Conservation (phyloP, 2,113 vertebrate species). For the Heterotilapia buettikoferi region DNA sequence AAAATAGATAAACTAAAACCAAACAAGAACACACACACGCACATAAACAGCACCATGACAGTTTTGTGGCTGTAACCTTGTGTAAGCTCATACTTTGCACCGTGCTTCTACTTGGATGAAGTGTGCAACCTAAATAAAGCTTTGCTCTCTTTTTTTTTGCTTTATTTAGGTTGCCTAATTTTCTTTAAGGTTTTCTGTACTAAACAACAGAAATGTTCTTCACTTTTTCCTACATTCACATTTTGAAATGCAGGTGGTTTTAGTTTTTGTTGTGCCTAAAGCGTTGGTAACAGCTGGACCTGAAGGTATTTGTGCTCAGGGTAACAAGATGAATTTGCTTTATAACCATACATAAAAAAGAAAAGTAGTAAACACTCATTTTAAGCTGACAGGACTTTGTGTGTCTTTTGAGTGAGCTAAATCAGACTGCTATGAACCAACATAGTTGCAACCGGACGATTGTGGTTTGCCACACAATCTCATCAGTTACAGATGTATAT, state of each 20-base stretch:
- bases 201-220: background rate
- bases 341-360: background rate
- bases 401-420: background rate
- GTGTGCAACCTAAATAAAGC: background rate
- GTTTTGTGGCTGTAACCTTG: background rate
- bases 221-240: background rate
- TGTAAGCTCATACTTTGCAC: background rate
- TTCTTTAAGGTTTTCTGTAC: background rate
- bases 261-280: background rate
- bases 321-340: background rate
- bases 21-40: background rate
- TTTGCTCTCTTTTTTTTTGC: background rate
- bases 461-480: background rate
- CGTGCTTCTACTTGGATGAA: background rate
- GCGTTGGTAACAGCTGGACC: background rate
- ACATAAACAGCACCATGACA: background rate
- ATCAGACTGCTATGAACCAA: background rate
- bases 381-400: background rate
- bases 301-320: background rate
- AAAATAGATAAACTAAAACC: background rate
- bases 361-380: background rate
- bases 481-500: background rate
- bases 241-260: background rate
- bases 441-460: background rate
- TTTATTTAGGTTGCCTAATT: background rate